Percentiles rank a stretch among this genome's conserved stretches.
phyloP scores from a whole-genome alignment of 2,797 vertebrate genomes.

The Tragopan temminckii region DNA sequence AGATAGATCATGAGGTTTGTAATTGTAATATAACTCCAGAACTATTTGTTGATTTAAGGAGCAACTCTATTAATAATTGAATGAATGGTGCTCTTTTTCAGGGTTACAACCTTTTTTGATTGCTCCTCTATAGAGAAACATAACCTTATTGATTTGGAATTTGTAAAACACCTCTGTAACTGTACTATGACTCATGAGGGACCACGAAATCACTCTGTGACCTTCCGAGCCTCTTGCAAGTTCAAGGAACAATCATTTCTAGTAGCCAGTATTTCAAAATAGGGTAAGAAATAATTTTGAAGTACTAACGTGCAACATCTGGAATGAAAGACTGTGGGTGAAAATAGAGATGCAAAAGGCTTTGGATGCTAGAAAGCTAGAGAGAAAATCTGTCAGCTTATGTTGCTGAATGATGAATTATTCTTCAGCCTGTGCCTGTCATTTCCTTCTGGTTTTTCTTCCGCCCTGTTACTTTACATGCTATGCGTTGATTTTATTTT shows the following conservation, averaged over 20 bases:
- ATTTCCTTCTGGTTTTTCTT: conserved; percentile 19
- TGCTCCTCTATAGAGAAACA: neutral
- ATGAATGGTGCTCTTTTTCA: conserved; percentile 9
- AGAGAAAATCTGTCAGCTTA: neutral
- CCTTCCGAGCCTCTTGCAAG: conserved; percentile 8
- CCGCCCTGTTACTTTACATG: neutral
- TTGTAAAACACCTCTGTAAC: conserved; percentile 31
- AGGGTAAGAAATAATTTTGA: neutral
- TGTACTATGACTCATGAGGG: neutral
- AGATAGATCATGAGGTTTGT: neutral
- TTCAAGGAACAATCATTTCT: conserved; percentile 25
- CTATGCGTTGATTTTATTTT: neutral
- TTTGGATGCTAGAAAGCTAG: neutral
- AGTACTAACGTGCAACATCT: neutral
- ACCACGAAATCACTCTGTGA: conserved; percentile 9
- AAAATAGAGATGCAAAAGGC: conserved; percentile 22
- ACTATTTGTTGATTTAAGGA: conserved; percentile 19
- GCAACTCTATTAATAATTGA: neutral
- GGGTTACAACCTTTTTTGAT: neutral
- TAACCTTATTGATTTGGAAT: conserved; percentile 44
- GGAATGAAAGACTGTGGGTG: neutral
- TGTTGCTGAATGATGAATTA: neutral
- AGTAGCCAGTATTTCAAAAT: neutral
- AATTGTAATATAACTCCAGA: neutral
- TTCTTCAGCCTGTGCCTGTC: neutral